Base-by-base conservation (phyloP, 64 coral and sea anemone genomes). In the Pocillopora damicornis region DNA sequence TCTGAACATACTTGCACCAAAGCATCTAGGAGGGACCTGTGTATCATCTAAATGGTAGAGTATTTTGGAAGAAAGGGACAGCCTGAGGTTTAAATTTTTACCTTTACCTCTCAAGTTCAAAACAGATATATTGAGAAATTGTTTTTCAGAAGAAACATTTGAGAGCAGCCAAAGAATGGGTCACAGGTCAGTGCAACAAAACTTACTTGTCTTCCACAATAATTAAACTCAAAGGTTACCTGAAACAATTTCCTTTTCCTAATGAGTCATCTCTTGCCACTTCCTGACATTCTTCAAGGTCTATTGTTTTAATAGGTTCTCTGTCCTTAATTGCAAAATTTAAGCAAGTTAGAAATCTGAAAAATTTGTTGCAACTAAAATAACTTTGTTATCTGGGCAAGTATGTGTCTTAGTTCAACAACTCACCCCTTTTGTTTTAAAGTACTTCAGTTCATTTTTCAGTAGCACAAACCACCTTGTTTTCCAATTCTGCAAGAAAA, bases 161-260 rank as follows among this genome's bases (percentile, higher is more conserved):
- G 30, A 30, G 42, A 51, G 7, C 42, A 51, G 42, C 37, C 23
- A 91, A 72, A 63, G 4, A 76, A 9, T 67, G 64, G 16, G 22
- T 67, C 14, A 64, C 62, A 64, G 17, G 14, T 22, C 64, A 20
- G 1, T 7, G 22, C 6, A 67, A 67, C 8, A 36, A 17, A n/a
- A 38, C 22, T 37, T 17, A 57, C 37, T 30, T 30, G 30, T 30
- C 30, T 30, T 30, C 30, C 30, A 30, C 30, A 11, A 73, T 60
- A 14, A 37, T 22, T 72, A 87, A 73, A 63, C n/a, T 59, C 5
- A n/a, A 61, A 51, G n/a, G 22, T 45, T 35, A 99, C 97, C 91
- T 99, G 68, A 99, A 99, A 83, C 97, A 99, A 69, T 99, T 99
- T 38, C 93, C 97, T 90, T 99, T 99, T 71, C 93, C 90, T 79